These are phyloP conservation scores for Halyomorpha halys DNA, from an alignment of 1,140 invertebrate genomes.

Conservation along the genomic window DNA sequence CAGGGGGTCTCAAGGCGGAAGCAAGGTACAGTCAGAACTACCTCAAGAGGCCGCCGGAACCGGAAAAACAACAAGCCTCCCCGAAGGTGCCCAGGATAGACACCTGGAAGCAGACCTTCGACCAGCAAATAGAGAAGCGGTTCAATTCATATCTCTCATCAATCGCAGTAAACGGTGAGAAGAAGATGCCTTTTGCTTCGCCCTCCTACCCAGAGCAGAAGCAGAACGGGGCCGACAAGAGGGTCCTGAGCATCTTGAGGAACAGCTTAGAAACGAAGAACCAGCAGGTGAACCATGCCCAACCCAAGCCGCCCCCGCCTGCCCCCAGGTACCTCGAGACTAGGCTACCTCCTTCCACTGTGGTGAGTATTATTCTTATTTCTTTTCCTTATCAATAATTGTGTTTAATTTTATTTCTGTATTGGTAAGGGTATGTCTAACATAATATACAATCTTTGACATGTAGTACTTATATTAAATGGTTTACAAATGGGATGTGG, in stretches of 20 bases:
- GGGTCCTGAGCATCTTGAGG: conserved; percentile 52
- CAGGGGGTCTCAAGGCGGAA: conserved; percentile 14
- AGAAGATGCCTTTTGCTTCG: background rate
- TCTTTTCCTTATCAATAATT: no score
- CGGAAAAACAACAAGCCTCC: conserved; percentile 24
- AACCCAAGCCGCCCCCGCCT: background rate
- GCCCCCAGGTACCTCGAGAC: background rate
- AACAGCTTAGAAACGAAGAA: conserved; percentile 55
- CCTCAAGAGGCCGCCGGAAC: conserved; percentile 10
- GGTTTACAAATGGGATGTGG: no score
- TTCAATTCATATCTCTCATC: conserved; percentile 33
- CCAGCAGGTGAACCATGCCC: conserved; percentile 36
- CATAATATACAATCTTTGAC: no score
- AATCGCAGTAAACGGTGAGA: conserved; percentile 27
- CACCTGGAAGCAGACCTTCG: conserved; percentile 42
- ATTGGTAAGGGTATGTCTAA: no score
- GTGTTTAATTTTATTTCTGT: no score
- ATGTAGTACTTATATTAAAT: no score
- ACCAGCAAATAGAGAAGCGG: conserved; percentile 45
- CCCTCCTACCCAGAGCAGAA: background rate
- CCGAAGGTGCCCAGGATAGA: conserved; percentile 42
- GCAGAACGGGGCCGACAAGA: conserved; percentile 44
- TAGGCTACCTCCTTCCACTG: conserved; percentile 7
- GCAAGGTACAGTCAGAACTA: background rate
- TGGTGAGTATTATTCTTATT: background rate